phyloP scores from a whole-genome alignment of 2,797 vertebrate species.

The Mormyrus proboscirostris region DNA sequence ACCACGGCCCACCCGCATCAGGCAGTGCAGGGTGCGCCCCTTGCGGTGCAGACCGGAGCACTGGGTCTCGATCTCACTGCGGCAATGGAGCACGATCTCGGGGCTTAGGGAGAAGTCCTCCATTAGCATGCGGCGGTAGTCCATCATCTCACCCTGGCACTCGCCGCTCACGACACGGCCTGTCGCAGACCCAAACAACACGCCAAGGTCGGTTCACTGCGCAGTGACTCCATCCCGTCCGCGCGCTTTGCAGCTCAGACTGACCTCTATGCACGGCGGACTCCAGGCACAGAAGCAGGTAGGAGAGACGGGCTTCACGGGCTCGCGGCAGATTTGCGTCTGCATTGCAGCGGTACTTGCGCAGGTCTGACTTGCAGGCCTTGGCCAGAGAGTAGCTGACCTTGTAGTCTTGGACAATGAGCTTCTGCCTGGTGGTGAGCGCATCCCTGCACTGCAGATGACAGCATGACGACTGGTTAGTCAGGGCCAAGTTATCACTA shows the following conservation, averaged over 20 bases:
- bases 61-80: constrained; percentile 85
- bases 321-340: constrained; percentile 85
- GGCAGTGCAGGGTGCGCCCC: constrained; percentile 89
- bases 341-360: constrained; percentile 83
- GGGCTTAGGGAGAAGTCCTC: constrained; percentile 95
- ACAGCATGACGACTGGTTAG: not conserved
- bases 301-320: constrained; percentile 87
- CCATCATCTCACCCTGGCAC: constrained; percentile 96
- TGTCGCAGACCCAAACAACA: constrained; percentile 35
- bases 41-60: constrained; percentile 93
- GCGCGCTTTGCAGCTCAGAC: not conserved
- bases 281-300: constrained; percentile 89
- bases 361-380: constrained; percentile 89
- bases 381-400: constrained; percentile 95
- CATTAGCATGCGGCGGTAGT: constrained; percentile 96
- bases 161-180: constrained; percentile 87
- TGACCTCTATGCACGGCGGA: constrained; percentile 87
- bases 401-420: constrained; percentile 97
- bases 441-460: constrained; percentile 81
- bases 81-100: constrained; percentile 92
- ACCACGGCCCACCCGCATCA: constrained; percentile 83
- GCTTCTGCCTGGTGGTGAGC: constrained; percentile 88
- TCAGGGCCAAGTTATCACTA: not conserved
- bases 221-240: not conserved
- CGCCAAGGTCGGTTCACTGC: not conserved